A percentile compares a stretch with the other conserved stretches of the same genome.
Evolutionary conservation across 1,140 invertebrate genomes (phyloP).

Genomic region (Archivesica marissinica): DNA sequence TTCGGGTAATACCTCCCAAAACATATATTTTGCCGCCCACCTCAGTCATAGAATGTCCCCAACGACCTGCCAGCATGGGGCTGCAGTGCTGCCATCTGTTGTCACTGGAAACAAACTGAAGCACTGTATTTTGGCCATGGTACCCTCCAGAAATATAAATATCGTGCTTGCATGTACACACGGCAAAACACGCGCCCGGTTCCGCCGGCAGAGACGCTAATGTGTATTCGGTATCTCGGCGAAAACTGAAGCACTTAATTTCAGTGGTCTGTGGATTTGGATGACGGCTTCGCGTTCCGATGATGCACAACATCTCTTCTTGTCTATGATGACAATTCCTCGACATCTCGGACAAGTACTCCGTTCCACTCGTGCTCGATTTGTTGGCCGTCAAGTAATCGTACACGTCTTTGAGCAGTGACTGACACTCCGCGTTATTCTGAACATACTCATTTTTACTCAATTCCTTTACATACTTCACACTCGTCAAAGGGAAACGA

Average conservation of each 20-base stretch:
- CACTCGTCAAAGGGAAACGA: conserved; percentile 91
- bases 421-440: conserved; percentile 87
- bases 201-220: conserved; percentile 46
- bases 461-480: conserved; percentile 88
- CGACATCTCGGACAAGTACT: conserved; percentile 12
- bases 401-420: conserved; percentile 88
- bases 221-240: conserved; percentile 42
- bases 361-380: not conserved
- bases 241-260: conserved; percentile 59
- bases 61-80: conserved; percentile 39
- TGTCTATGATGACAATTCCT: conserved; percentile 39
- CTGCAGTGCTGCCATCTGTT: conserved; percentile 59
- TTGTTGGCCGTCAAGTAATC: conserved; percentile 19
- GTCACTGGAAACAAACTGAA: conserved; percentile 34
- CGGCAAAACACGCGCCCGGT: conserved; percentile 61
- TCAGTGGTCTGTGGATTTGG: conserved; percentile 55
- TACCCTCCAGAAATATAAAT: conserved; percentile 56
- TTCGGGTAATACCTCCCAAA: conserved; percentile 42
- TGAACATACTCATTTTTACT: conserved; percentile 87
- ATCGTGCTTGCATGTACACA: conserved; percentile 27
- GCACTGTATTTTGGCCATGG: conserved; percentile 43
- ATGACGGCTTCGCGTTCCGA: conserved; percentile 51
- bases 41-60: conserved; percentile 55
- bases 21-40: conserved; percentile 30
- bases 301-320: conserved; percentile 58